These are phyloP conservation scores for Pyrgus malvae DNA, from an alignment of 2,888 invertebrate species.

Conservation along the genomic window DNA sequence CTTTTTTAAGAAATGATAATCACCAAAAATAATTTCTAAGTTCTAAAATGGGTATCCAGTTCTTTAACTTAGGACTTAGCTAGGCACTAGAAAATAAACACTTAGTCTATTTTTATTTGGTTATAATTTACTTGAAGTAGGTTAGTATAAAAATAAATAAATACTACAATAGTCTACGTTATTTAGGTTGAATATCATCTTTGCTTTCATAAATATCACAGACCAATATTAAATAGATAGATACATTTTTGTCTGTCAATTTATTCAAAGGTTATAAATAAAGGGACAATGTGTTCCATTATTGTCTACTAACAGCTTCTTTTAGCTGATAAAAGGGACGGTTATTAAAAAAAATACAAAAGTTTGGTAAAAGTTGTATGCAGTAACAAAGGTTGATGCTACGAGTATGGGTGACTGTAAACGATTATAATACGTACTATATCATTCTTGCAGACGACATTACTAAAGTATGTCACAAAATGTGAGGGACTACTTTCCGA, in stretches of 20 bases:
- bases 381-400: too few species aligned
- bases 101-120: constrained; percentile 16
- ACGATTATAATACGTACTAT: too few species aligned
- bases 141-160: constrained; percentile 18
- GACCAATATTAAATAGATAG: constrained; percentile 17
- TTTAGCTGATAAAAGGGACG: too few species aligned
- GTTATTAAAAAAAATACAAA: not conserved
- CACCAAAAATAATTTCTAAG: too few species aligned
- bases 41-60: not conserved
- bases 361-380: too few species aligned
- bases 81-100: not conserved
- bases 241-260: constrained; percentile 20
- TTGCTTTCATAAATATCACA: constrained; percentile 22
- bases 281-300: constrained; percentile 5
- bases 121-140: constrained; percentile 9
- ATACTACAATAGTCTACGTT: constrained; percentile 5
- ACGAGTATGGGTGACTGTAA: too few species aligned
- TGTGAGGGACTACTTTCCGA: too few species aligned
- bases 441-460: too few species aligned
- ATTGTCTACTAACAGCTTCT: constrained; percentile 21
- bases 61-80: not conserved
- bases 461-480: too few species aligned
- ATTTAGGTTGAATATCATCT: constrained; percentile 4
- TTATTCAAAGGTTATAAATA: not conserved
- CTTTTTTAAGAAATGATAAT: too few species aligned